phyloP scores from a whole-genome alignment of 2,113 vertebrate genomes.

The Cephalopholis sonnerati region DNA sequence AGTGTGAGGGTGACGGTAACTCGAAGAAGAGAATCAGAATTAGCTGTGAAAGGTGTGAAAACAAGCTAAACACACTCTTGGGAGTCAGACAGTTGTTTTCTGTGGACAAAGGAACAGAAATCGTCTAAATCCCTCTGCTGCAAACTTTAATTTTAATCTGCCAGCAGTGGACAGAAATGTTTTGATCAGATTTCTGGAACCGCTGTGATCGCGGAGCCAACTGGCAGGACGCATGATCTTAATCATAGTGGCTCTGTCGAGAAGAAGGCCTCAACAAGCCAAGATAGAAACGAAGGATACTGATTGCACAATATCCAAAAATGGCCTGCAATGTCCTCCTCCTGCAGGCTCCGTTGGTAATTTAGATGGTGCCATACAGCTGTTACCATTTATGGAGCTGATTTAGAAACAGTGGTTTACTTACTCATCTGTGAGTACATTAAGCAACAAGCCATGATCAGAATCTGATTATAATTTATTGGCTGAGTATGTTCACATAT shows the following conservation, averaged over 20 bases:
- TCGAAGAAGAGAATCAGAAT: constrained; percentile 36
- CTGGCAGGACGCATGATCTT: not conserved
- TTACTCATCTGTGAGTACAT: constrained; percentile 5
- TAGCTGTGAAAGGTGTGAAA: constrained; percentile 33
- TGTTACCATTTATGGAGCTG: constrained; percentile 35
- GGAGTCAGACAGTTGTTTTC: not conserved
- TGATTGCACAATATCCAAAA: constrained; percentile 8
- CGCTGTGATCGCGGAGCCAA: constrained; percentile 5
- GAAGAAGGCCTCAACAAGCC: constrained; percentile 15
- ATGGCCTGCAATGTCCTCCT: not conserved
- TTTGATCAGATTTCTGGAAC: not conserved
- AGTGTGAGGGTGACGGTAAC: constrained; percentile 31
- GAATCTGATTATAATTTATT: not conserved
- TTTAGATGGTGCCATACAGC: not conserved
- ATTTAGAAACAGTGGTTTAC: constrained; percentile 20
- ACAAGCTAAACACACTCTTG: not conserved
- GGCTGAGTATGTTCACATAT: not conserved
- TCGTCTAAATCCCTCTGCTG: not conserved
- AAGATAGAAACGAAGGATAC: constrained; percentile 16
- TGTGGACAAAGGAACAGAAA: not conserved
- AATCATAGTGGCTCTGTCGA: not conserved
- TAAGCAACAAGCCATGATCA: not conserved
- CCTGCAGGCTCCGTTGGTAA: not conserved
- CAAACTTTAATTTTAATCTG: not conserved
- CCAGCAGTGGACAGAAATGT: constrained; percentile 1